Percentiles rank a stretch among this genome's conserved stretches.
Conservation (phyloP, 2,113 vertebrate species). For the Pogonocichla stellata region DNA sequence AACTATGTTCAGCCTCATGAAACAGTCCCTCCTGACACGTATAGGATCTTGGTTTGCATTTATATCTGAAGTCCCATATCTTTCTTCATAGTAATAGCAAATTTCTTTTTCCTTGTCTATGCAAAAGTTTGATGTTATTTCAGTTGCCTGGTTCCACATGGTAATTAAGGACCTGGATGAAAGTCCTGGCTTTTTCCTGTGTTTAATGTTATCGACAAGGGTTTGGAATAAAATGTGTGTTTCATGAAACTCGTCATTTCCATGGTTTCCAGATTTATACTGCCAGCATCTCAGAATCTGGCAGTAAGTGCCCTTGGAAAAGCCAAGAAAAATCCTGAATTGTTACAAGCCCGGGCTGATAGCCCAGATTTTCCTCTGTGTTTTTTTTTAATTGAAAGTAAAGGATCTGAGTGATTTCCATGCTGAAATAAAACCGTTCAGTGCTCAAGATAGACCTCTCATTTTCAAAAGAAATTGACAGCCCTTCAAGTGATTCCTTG, state of each 20-base stretch:
- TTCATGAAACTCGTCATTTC: constrained; percentile 28
- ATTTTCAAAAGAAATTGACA: not conserved
- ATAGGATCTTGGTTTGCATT: not conserved
- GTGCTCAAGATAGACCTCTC: not conserved
- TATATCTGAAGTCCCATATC: not conserved
- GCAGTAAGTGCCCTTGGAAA: not conserved
- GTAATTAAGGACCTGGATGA: constrained; percentile 25
- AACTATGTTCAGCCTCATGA: not conserved
- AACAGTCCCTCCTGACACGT: not conserved
- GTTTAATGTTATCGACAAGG: not conserved
- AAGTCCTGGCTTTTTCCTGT: not conserved
- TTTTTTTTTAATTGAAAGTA: constrained; percentile 44
- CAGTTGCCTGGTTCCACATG: not conserved
- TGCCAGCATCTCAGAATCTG: constrained; percentile 23
- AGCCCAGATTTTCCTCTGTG: constrained; percentile 2
- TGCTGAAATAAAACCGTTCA: not conserved
- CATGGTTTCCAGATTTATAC: constrained; percentile 32
- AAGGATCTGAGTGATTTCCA: not conserved
- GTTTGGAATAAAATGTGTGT: constrained; percentile 5
- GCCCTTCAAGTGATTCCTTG: not conserved
- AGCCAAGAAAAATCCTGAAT: constrained; percentile 39
- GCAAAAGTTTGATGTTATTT: not conserved
- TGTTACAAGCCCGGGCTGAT: constrained; percentile 23
- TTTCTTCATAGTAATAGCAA: not conserved
- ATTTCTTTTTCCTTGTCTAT: not conserved